Conservation (phyloP, 2,113 vertebrate species). For the Felis chaus region DNA sequence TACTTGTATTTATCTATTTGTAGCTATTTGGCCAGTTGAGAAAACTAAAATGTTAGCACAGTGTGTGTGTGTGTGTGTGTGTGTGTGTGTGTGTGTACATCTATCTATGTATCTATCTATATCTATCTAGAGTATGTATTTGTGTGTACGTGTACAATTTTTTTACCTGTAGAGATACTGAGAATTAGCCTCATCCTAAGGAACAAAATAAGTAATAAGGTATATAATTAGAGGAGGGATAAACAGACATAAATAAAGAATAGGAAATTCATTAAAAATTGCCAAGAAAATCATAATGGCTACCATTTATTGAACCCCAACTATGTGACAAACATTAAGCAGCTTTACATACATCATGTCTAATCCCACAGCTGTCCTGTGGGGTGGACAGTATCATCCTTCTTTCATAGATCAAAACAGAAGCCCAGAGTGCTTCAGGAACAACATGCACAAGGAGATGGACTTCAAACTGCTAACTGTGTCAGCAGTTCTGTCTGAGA, state of each 20-base stretch:
- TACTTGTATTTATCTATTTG: background rate
- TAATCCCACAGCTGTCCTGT: background rate
- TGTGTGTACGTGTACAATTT: background rate
- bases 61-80: background rate
- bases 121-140: background rate
- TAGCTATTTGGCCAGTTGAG: background rate
- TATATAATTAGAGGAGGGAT: background rate
- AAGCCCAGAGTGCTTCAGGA: background rate
- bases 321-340: background rate
- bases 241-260: conserved; percentile 27
- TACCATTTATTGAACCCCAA: background rate
- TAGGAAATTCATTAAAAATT: conserved; percentile 38
- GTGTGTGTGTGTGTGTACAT: background rate
- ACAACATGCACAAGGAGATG: background rate
- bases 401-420: background rate
- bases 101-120: background rate
- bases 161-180: background rate
- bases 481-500: background rate
- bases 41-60: background rate
- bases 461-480: background rate
- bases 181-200: background rate
- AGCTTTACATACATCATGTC: background rate
- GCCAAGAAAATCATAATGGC: conserved; percentile 15
- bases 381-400: background rate
- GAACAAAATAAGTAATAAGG: background rate